Conservation (phyloP, 2,888 invertebrate species). For the Cheilosia soror region DNA sequence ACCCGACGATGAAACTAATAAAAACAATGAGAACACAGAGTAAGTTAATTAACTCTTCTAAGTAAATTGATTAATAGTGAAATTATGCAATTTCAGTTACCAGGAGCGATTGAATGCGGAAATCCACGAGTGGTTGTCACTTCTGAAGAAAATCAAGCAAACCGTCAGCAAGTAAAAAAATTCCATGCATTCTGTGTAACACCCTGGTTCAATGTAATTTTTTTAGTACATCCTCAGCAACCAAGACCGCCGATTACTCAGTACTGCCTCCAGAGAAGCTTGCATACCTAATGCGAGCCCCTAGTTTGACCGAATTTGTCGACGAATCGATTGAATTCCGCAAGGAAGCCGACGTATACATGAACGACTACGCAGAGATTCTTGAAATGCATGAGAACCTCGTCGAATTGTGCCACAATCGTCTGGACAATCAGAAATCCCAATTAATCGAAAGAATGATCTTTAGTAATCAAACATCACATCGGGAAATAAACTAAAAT, state of each 20-base stretch:
- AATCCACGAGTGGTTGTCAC: constrained; percentile 77
- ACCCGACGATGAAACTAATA: constrained; percentile 21
- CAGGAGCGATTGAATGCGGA: constrained; percentile 76
- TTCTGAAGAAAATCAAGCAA: constrained; percentile 63
- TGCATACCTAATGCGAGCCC: constrained; percentile 77
- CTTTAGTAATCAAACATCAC: constrained; percentile 35
- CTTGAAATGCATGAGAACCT: constrained; percentile 77
- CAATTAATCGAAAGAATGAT: constrained; percentile 60
- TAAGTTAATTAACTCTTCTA: constrained; percentile 44
- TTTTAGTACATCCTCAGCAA: constrained; percentile 14
- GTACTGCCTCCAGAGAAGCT: constrained; percentile 78
- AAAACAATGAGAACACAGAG: constrained; percentile 72
- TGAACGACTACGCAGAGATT: constrained; percentile 76
- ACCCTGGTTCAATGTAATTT: neutral
- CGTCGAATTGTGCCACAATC: constrained; percentile 69
- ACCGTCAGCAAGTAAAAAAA: constrained; percentile 55
- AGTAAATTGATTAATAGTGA: neutral
- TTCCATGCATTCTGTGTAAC: neutral
- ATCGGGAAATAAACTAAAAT: constrained; percentile 47
- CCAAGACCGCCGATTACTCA: constrained; percentile 51
- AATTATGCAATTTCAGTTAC: constrained; percentile 76
- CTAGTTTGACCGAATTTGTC: constrained; percentile 78
- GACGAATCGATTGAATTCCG: constrained; percentile 78
- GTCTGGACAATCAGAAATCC: constrained; percentile 52
- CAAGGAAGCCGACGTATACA: constrained; percentile 76